Evolutionary conservation across 1,140 invertebrate species (phyloP).

Genomic region (Diorhabda carinulata): DNA sequence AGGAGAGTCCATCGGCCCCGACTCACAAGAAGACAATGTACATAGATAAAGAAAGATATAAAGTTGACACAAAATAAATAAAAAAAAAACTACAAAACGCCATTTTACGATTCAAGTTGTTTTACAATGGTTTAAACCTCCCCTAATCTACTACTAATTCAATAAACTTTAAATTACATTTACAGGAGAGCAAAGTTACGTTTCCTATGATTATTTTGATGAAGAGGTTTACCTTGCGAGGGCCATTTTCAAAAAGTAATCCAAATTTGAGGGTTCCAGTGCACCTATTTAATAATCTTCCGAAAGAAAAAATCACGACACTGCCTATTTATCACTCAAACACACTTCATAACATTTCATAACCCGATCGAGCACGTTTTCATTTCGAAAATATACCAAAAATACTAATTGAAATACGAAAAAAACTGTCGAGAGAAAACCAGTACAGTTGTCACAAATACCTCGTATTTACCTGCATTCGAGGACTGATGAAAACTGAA

Average conservation of each 20-base stretch:
- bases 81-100: background rate
- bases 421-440: no score
- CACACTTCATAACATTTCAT: background rate
- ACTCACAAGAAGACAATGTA: constrained; percentile 17
- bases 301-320: background rate
- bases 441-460: no score
- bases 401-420: no score
- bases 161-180: no score
- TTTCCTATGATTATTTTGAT: background rate
- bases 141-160: no score
- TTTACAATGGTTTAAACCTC: no score
- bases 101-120: background rate
- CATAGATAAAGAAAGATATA: background rate
- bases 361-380: background rate
- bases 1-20: constrained; percentile 20
- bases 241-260: constrained; percentile 15
- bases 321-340: background rate
- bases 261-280: constrained; percentile 10
- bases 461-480: no score
- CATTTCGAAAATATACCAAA: background rate
- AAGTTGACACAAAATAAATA: background rate
- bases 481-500: no score
- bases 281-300: background rate
- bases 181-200: no score
- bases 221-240: constrained; percentile 4